These are phyloP conservation scores for Cheilosia variabilis DNA, from an alignment of 2,888 invertebrate genomes.

Conservation along the genomic window DNA sequence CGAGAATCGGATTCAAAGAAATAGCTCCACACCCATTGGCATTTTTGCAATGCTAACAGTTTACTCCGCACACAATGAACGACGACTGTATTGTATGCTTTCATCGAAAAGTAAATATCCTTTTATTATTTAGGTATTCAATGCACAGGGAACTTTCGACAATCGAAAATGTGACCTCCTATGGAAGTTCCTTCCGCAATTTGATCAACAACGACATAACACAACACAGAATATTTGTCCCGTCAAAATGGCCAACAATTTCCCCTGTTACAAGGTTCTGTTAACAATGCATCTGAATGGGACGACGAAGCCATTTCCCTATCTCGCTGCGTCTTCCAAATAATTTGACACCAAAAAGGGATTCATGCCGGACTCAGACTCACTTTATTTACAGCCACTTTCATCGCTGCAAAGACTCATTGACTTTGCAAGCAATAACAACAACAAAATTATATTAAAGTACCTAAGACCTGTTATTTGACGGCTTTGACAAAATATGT, in stretches of 20 bases:
- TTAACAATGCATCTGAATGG: not conserved
- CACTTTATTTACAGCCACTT: not conserved
- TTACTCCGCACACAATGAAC: constrained; percentile 15
- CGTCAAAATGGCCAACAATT: constrained; percentile 45
- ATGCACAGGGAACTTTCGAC: constrained; percentile 45
- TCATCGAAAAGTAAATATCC: constrained; percentile 50
- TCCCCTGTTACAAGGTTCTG: not conserved
- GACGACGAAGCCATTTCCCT: constrained; percentile 31
- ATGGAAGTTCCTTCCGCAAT: constrained; percentile 59
- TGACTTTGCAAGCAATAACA: constrained; percentile 28
- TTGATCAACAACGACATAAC: constrained; percentile 40
- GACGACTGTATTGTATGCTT: constrained; percentile 24
- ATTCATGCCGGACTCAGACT: not conserved
- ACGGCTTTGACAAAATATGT: constrained; percentile 1
- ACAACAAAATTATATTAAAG: not conserved
- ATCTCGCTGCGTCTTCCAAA: constrained; percentile 16
- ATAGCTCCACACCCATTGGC: not conserved
- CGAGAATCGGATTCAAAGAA: constrained; percentile 17
- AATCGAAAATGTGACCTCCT: constrained; percentile 57
- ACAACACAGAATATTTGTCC: constrained; percentile 38
- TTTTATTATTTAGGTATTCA: constrained; percentile 61
- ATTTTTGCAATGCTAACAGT: constrained; percentile 18
- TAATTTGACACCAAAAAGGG: constrained; percentile 5
- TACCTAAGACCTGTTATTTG: not conserved
- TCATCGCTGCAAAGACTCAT: not conserved